Conservation (phyloP, 2,888 invertebrate species). For the Hydrotaea cyrtoneurina region DNA sequence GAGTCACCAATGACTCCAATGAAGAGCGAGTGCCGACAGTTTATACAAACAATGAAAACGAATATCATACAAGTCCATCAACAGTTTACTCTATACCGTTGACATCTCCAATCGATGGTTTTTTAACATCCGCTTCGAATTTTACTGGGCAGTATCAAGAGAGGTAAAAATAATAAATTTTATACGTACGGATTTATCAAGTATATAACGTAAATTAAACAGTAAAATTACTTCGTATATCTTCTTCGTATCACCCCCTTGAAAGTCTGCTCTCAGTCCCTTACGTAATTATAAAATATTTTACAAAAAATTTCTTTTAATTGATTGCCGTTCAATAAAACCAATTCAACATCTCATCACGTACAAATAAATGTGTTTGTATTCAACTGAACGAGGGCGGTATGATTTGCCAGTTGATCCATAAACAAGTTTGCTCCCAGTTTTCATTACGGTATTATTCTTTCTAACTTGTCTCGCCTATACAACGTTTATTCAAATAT, state of each 20-base stretch:
- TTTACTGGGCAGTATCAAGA: slow-evolving; percentile 21
- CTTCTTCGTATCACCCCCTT: no score
- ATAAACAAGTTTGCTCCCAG: no score
- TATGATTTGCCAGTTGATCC: no score
- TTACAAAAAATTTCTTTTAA: not conserved
- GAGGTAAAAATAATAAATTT: slow-evolving; percentile 45
- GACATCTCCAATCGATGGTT: slow-evolving; percentile 40
- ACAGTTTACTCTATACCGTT: slow-evolving; percentile 69
- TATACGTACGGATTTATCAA: not conserved
- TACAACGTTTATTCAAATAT: no score
- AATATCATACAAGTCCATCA: slow-evolving; percentile 8
- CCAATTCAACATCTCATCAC: not conserved
- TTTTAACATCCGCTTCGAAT: slow-evolving; percentile 28
- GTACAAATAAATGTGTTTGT: not conserved
- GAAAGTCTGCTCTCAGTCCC: no score
- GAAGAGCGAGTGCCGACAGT: slow-evolving; percentile 24
- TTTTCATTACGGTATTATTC: no score
- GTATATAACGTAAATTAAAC: no score
- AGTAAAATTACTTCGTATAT: no score
- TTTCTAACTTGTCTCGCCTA: no score
- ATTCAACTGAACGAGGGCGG: no score
- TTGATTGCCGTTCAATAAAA: slow-evolving; percentile 1
- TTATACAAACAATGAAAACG: slow-evolving; percentile 27
- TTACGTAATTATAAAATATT: slow-evolving; percentile 9
- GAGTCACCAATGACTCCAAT: slow-evolving; percentile 10